These are phyloP conservation scores for Prinia subflava DNA, from an alignment of 2,113 vertebrate species.

Conservation along the genomic window DNA sequence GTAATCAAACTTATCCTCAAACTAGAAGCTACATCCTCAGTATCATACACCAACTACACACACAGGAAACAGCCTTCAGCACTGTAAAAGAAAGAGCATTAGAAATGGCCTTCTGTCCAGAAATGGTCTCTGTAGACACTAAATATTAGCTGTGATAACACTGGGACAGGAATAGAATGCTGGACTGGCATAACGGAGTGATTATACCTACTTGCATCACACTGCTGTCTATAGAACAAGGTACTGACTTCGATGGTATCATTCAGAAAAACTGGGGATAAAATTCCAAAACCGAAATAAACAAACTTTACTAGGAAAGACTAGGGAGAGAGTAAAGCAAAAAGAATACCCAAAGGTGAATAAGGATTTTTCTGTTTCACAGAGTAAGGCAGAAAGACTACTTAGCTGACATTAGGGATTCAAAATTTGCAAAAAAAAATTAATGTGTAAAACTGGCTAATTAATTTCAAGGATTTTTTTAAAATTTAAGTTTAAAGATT, in stretches of 20 bases:
- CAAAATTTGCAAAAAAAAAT: background rate
- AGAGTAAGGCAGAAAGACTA: background rate
- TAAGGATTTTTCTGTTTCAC: background rate
- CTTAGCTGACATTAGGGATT: background rate
- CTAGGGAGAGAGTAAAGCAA: background rate
- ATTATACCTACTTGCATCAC: background rate
- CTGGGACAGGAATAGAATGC: fast-evolving
- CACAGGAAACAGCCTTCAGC: background rate
- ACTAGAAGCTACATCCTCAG: background rate
- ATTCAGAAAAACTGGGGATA: background rate
- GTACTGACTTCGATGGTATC: background rate
- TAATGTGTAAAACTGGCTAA: background rate
- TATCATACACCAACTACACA: background rate
- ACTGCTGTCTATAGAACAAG: background rate
- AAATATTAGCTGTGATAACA: background rate
- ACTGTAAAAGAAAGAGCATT: background rate
- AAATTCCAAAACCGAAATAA: background rate
- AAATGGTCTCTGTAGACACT: background rate
- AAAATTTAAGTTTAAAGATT: background rate
- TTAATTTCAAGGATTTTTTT: background rate
- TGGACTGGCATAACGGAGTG: background rate
- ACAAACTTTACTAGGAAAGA: background rate
- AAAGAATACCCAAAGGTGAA: background rate
- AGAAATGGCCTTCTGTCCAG: background rate
- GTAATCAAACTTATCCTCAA: background rate